phyloP scores from a whole-genome alignment of 1,140 invertebrate genomes.

The Pectinophora gossypiella region DNA sequence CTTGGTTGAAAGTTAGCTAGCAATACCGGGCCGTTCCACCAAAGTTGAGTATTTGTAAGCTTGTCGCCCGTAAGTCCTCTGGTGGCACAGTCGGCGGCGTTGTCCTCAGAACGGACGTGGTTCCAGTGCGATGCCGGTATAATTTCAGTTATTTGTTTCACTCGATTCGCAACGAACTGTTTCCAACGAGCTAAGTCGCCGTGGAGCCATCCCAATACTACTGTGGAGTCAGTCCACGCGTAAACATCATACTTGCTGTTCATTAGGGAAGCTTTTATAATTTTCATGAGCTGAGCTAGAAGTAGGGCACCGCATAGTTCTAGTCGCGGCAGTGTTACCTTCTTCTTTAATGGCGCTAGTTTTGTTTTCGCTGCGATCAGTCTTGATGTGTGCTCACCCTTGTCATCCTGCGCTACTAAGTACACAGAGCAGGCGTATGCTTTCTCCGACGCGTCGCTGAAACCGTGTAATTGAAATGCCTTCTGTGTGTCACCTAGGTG shows the following conservation, averaged over 20 bases:
- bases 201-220: constrained; percentile 15
- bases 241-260: neutral
- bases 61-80: constrained; percentile 21
- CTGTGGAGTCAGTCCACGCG: constrained; percentile 16
- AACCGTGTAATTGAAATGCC: constrained; percentile 16
- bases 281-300: constrained; percentile 17
- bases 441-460: constrained; percentile 30
- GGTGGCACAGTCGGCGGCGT: constrained; percentile 43
- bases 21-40: constrained; percentile 21
- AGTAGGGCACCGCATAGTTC: constrained; percentile 18
- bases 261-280: constrained; percentile 2
- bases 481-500: constrained; percentile 7
- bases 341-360: constrained; percentile 11
- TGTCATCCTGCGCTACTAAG: constrained; percentile 7
- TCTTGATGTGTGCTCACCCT: constrained; percentile 9
- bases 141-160: constrained; percentile 2
- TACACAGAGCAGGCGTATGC: constrained; percentile 27
- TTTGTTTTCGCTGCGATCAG: constrained; percentile 16
- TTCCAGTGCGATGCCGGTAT: constrained; percentile 22
- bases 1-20: neutral
- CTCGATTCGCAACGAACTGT: constrained; percentile 14
- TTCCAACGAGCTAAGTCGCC: constrained; percentile 11
- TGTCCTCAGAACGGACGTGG: constrained; percentile 26
- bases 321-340: constrained; percentile 14
- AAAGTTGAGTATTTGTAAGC: constrained; percentile 12